A percentile compares a stretch with the other conserved stretches of the same genome.
Conservation (phyloP, 2,113 vertebrate species). For the Daphoenositta chrysoptera region DNA sequence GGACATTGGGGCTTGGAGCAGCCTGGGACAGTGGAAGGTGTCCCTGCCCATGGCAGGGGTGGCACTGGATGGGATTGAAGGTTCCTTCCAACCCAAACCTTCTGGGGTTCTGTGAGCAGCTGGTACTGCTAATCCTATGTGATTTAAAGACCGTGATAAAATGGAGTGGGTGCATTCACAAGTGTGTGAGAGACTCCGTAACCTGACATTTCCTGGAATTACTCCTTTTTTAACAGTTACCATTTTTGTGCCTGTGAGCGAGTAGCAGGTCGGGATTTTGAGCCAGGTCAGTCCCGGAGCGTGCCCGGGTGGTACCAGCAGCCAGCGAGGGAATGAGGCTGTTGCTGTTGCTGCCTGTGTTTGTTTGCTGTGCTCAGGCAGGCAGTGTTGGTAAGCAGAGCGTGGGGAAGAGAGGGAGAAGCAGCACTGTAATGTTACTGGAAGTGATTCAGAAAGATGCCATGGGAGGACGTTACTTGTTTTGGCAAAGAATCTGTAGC, state of each 20-base stretch:
- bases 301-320: fast-evolving
- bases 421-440: fast-evolving
- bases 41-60: not conserved
- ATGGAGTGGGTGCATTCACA: not conserved
- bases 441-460: not conserved
- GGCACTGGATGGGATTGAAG: fast-evolving
- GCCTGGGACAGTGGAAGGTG: not conserved
- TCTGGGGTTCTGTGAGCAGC: not conserved
- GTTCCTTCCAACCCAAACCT: not conserved
- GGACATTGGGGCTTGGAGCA: not conserved
- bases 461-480: fast-evolving
- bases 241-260: not conserved
- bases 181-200: not conserved
- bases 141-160: not conserved
- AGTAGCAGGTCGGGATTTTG: fast-evolving
- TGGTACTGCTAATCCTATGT: fast-evolving
- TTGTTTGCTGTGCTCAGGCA: not conserved
- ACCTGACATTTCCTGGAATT: not conserved
- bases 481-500: not conserved
- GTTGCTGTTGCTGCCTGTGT: not conserved
- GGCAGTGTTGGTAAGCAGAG: not conserved
- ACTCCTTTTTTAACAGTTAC: not conserved
- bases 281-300: fast-evolving
- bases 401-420: not conserved
- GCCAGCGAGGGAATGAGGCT: too few species aligned